Conservation (phyloP, 2,888 invertebrate genomes). For the Lasioglossum zephyrum region DNA sequence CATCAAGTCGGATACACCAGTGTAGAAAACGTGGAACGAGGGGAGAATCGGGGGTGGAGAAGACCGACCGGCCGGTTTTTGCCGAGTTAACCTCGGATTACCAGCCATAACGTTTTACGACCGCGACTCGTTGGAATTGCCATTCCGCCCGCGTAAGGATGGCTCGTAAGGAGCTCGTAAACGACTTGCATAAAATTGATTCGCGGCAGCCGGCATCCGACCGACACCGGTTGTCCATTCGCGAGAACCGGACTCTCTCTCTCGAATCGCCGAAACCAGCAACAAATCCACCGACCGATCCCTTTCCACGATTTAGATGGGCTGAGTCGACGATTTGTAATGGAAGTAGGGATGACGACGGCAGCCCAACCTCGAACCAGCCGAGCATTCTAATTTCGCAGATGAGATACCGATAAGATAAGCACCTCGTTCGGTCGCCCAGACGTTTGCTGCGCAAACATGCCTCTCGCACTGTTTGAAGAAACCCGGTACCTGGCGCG, state of each 20-base stretch:
- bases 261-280: background rate
- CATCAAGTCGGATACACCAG: background rate
- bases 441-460: constrained; percentile 43
- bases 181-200: constrained; percentile 78
- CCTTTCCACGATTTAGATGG: constrained; percentile 26
- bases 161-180: constrained; percentile 75
- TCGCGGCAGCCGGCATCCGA: constrained; percentile 65
- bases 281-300: background rate
- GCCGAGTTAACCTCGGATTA: constrained; percentile 65
- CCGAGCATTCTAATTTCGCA: constrained; percentile 40
- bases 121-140: constrained; percentile 59
- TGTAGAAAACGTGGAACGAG: background rate
- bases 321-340: background rate
- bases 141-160: constrained; percentile 52
- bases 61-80: constrained; percentile 51
- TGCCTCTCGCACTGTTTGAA: background rate
- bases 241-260: constrained; percentile 36
- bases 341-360: constrained; percentile 25
- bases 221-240: constrained; percentile 21
- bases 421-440: constrained; percentile 3
- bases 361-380: constrained; percentile 20
- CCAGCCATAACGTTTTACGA: constrained; percentile 69
- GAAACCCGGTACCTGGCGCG: background rate
- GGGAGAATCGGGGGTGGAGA: constrained; percentile 22
- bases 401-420: constrained; percentile 51